These are phyloP conservation scores for Choloepus hoffmanni DNA, from an alignment of 2,113 vertebrate species.

Conservation along the genomic window DNA sequence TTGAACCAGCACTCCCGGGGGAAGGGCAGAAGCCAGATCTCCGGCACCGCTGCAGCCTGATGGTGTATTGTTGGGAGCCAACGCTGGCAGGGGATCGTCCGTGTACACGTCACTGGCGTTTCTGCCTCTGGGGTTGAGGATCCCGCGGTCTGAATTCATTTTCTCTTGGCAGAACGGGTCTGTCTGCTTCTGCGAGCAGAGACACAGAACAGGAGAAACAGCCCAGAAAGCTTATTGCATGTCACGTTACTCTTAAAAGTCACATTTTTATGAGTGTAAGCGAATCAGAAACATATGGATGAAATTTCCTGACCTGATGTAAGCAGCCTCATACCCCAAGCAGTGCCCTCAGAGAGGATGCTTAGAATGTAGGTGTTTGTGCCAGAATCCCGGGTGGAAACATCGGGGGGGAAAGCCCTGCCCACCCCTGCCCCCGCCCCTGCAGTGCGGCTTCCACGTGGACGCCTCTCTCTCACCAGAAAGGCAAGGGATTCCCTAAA, in stretches of 20 bases:
- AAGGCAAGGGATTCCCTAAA: background rate
- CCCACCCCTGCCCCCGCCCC: background rate
- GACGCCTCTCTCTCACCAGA: background rate
- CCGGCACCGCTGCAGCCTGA: background rate
- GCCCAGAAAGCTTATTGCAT: constrained; percentile 59
- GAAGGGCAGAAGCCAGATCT: background rate
- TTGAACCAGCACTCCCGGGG: background rate
- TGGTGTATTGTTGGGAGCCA: background rate
- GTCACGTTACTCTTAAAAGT: constrained; percentile 73
- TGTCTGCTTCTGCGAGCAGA: constrained; percentile 8
- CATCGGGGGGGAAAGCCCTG: background rate
- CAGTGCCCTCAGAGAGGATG: constrained; percentile 68
- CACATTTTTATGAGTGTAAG: constrained; percentile 80
- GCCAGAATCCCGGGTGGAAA: constrained; percentile 48
- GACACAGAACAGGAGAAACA: constrained; percentile 12
- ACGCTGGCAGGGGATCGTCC: background rate
- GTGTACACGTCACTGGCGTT: background rate
- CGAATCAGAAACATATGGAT: constrained; percentile 81
- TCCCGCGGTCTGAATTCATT: constrained; percentile 7
- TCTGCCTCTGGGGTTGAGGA: background rate
- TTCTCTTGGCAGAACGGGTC: constrained; percentile 31
- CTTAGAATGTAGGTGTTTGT: constrained; percentile 59
- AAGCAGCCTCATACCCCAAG: constrained; percentile 57
- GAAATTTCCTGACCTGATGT: constrained; percentile 73
- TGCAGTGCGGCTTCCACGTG: background rate